These are phyloP conservation scores for Lacanobia oleracea DNA, from an alignment of 2,888 invertebrate species.

Conservation along the genomic window DNA sequence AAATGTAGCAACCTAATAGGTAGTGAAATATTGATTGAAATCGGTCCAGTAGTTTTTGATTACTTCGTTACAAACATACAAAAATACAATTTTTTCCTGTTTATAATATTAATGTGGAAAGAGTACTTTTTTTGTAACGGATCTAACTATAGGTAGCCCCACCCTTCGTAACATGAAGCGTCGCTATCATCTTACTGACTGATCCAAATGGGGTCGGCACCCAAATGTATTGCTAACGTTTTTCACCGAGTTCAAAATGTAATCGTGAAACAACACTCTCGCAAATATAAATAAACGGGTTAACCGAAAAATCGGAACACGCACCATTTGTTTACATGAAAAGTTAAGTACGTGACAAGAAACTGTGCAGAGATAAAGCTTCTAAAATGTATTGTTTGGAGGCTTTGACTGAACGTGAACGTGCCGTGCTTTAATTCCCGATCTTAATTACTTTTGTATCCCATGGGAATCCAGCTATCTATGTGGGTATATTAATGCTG, in stretches of 20 bases:
- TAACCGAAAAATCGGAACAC: conserved; percentile 55
- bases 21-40: too few species aligned
- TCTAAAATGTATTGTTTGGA: conserved; percentile 47
- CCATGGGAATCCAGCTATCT: neutral
- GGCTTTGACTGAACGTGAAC: conserved; percentile 11
- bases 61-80: too few species aligned
- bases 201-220: conserved; percentile 27
- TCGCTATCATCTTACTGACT: conserved; percentile 24
- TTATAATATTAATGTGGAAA: too few species aligned
- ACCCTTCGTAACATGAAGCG: conserved; percentile 4
- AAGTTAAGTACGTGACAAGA: conserved; percentile 67
- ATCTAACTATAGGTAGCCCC: neutral
- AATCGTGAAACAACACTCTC: conserved; percentile 41
- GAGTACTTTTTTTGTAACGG: neutral
- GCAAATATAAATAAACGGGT: conserved; percentile 42
- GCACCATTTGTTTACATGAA: conserved; percentile 69
- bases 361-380: conserved; percentile 61
- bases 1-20: too few species aligned
- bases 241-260: conserved; percentile 36
- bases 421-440: conserved; percentile 30
- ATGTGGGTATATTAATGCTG: neutral
- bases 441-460: conserved; percentile 46
- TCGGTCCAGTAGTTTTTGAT: too few species aligned
- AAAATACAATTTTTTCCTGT: too few species aligned
- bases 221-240: conserved; percentile 39